A percentile compares a stretch with the other conserved stretches of the same genome.
These are phyloP conservation scores for Knipowitschia caucasica DNA, from an alignment of 2,797 vertebrate species.

Conservation along the genomic window DNA sequence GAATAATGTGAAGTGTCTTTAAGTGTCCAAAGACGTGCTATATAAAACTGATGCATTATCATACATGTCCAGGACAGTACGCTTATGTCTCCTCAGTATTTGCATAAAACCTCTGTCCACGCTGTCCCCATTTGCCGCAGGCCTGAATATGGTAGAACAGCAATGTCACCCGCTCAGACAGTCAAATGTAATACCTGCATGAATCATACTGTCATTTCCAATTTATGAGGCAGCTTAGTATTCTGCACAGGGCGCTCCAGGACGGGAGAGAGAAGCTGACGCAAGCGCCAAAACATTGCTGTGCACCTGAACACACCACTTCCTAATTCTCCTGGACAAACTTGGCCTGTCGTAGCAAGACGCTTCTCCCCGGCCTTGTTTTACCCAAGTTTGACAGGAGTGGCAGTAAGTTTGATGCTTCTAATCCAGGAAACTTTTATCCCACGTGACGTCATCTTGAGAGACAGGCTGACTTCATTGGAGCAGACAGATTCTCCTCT, in stretches of 20 bases:
- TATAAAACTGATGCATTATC: no score
- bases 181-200: slow-evolving; percentile 55
- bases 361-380: not conserved
- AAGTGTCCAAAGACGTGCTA: no score
- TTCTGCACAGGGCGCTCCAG: slow-evolving; percentile 33
- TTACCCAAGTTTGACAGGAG: slow-evolving; percentile 3
- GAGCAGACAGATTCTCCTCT: slow-evolving; percentile 23
- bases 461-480: slow-evolving; percentile 2
- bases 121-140: slow-evolving; percentile 14
- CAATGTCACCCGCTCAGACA: slow-evolving; percentile 47
- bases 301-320: slow-evolving; percentile 4
- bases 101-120: slow-evolving; percentile 17
- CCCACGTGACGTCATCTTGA: slow-evolving; percentile 8
- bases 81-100: slow-evolving; percentile 33
- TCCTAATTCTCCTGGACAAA: slow-evolving; percentile 9
- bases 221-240: slow-evolving; percentile 53
- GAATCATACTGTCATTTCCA: slow-evolving; percentile 64
- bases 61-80: no score
- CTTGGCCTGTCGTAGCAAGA: slow-evolving; percentile 5
- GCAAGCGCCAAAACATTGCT: slow-evolving; percentile 7
- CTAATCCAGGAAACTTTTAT: slow-evolving; percentile 18
- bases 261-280: slow-evolving; percentile 18
- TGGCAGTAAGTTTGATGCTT: not conserved
- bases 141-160: slow-evolving; percentile 40
- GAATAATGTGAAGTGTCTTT: no score